These are phyloP conservation scores for Drusus annulatus DNA, from an alignment of 1,140 invertebrate genomes.

Conservation along the genomic window DNA sequence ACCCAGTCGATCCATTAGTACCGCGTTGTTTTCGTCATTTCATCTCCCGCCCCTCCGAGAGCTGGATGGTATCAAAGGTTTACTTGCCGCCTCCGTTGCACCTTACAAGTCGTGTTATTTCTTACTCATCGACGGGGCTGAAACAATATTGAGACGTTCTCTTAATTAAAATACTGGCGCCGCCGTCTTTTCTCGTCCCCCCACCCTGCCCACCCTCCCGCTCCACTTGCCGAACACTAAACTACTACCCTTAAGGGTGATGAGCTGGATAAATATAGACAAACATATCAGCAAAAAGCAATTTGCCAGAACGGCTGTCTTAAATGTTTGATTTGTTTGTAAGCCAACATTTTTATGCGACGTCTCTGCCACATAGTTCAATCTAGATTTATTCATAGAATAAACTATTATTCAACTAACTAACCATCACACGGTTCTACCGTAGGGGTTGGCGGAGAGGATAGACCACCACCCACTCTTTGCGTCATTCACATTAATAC, in stretches of 20 bases:
- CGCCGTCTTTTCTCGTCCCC: slow-evolving; percentile 4
- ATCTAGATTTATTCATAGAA: too few relatives aligned
- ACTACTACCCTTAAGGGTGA: slow-evolving; percentile 32
- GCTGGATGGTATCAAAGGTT: slow-evolving; percentile 23
- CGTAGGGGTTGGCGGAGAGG: too few relatives aligned
- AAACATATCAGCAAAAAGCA: slow-evolving; percentile 36
- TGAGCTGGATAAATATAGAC: neutral
- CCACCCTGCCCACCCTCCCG: slow-evolving; percentile 1
- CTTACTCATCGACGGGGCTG: slow-evolving; percentile 57
- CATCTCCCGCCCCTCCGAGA: neutral
- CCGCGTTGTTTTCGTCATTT: slow-evolving; percentile 19
- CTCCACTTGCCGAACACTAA: slow-evolving; percentile 26
- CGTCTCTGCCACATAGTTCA: neutral
- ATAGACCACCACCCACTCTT: too few relatives aligned
- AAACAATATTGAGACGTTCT: slow-evolving; percentile 59
- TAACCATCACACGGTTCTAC: too few relatives aligned
- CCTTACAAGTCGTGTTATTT: slow-evolving; percentile 57
- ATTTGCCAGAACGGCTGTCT: slow-evolving; percentile 15
- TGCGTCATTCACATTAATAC: too few relatives aligned
- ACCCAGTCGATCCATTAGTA: neutral
- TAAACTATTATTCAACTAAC: too few relatives aligned
- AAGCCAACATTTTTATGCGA: neutral
- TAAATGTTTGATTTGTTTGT: slow-evolving; percentile 20
- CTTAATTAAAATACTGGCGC: slow-evolving; percentile 58
- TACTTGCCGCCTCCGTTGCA: slow-evolving; percentile 45